Percentiles rank a stretch among this genome's conserved stretches.
phyloP scores from a whole-genome alignment of 2,797 vertebrate species.

The Acipenser transmontanus region DNA sequence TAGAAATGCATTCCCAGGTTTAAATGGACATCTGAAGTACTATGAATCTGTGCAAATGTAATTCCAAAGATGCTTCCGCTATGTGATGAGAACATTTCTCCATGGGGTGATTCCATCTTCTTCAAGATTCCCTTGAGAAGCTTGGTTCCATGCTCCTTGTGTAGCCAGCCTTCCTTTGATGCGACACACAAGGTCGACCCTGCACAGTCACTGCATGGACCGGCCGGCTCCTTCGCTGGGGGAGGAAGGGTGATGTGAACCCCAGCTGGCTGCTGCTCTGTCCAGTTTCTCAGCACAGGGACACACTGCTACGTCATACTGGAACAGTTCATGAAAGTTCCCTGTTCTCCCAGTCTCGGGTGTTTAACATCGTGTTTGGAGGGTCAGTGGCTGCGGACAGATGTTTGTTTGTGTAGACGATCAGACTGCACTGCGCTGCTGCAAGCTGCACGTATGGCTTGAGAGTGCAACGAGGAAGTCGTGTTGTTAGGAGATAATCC shows the following conservation, averaged over 20 bases:
- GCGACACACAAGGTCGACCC: conserved; percentile 27
- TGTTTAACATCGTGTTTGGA: not conserved
- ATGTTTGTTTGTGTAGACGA: not conserved
- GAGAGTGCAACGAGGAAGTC: too few relatives aligned
- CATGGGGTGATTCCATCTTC: conserved; percentile 22
- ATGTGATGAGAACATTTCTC: conserved; percentile 32
- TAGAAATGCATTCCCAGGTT: not conserved
- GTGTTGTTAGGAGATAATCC: too few relatives aligned
- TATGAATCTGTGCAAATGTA: conserved; percentile 11
- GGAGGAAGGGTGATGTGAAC: conserved; percentile 39
- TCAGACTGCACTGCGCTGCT: not conserved
- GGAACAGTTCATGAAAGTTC: conserved; percentile 6
- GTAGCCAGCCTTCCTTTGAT: conserved; percentile 30
- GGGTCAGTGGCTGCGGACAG: not conserved
- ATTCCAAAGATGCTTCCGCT: conserved; percentile 16
- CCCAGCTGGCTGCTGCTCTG: conserved; percentile 24
- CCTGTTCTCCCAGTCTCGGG: not conserved
- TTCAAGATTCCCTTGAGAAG: conserved; percentile 5
- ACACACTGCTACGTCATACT: conserved; percentile 2
- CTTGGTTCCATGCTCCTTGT: conserved; percentile 22
- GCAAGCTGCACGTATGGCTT: too few relatives aligned
- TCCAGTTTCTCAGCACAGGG: not conserved
- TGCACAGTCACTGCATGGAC: conserved; percentile 16
- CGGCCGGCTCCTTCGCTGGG: conserved; percentile 27
- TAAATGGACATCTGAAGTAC: conserved; percentile 24